Conservation (phyloP, 2,113 vertebrate genomes). For the Spheniscus mendiculus region DNA sequence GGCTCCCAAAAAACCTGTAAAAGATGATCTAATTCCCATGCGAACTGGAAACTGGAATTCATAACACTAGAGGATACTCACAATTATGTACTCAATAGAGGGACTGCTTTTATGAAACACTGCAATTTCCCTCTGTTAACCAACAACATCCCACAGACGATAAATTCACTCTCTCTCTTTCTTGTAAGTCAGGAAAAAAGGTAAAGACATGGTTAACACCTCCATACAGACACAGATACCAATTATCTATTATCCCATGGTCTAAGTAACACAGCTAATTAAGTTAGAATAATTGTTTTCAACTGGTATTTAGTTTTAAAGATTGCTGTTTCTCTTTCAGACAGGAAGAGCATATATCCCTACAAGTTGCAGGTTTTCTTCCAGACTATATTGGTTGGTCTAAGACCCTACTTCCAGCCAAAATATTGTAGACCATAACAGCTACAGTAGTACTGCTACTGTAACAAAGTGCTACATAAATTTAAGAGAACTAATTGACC, state of each 20-base stretch:
- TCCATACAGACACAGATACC: not conserved
- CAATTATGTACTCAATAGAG: not conserved
- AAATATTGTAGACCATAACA: not conserved
- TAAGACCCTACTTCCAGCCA: not conserved
- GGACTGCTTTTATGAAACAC: not conserved
- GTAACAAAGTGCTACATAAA: not conserved
- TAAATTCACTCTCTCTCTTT: not conserved
- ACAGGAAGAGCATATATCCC: not conserved
- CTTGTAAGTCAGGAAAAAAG: not conserved
- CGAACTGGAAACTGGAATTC: not conserved
- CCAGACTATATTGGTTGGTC: not conserved
- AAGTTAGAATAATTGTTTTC: slow-evolving; percentile 15
- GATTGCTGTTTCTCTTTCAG: not conserved
- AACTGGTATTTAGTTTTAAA: not conserved
- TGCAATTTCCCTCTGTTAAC: not conserved
- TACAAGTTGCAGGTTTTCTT: not conserved
- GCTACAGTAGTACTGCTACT: not conserved
- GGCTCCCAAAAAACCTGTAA: not conserved
- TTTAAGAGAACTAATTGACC: not conserved
- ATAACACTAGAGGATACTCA: not conserved
- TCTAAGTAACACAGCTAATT: slow-evolving; percentile 12
- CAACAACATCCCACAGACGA: not conserved
- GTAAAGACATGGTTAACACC: not conserved
- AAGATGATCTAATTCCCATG: not conserved
- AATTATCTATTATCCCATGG: not conserved